Percentiles rank a stretch among this genome's conserved stretches.
Evolutionary conservation across 2,888 invertebrate species (phyloP).

Genomic region (Cryptus viduatorius): DNA sequence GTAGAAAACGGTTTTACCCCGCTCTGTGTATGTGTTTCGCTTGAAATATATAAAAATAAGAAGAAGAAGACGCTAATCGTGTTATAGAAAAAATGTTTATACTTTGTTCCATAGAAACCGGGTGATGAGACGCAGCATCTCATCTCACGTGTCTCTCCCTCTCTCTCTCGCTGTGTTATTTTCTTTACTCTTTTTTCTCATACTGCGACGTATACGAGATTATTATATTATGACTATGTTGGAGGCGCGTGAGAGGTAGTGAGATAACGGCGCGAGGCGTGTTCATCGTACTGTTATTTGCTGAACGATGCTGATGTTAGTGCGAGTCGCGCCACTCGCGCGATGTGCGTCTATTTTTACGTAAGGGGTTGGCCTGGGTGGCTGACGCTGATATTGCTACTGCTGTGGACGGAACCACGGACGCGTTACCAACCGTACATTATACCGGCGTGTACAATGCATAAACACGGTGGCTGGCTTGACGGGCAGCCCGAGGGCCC

Average conservation of each 20-base stretch:
- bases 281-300: constrained; percentile 82
- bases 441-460: constrained; percentile 75
- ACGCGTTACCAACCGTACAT: constrained; percentile 75
- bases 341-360: constrained; percentile 80
- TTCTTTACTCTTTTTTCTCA: constrained; percentile 47
- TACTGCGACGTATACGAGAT: constrained; percentile 62
- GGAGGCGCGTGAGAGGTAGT: constrained; percentile 84
- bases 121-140: constrained; percentile 64
- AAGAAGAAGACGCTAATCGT: constrained; percentile 65
- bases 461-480: constrained; percentile 74
- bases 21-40: constrained; percentile 53
- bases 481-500: constrained; percentile 77
- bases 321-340: constrained; percentile 65
- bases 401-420: constrained; percentile 67
- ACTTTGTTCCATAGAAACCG: constrained; percentile 48
- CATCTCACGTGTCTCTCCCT: constrained; percentile 33
- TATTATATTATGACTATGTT: constrained; percentile 68
- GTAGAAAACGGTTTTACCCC: constrained; percentile 54
- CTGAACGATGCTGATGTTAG: constrained; percentile 80
- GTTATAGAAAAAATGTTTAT: constrained; percentile 56
- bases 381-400: constrained; percentile 62
- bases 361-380: constrained; percentile 73
- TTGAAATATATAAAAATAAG: constrained; percentile 65
- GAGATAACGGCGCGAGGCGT: constrained; percentile 87
- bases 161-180: constrained; percentile 12